A percentile compares a stretch with the other conserved stretches of the same genome.
phyloP scores from a whole-genome alignment of 1,140 invertebrate genomes.

The Varroa destructor region DNA sequence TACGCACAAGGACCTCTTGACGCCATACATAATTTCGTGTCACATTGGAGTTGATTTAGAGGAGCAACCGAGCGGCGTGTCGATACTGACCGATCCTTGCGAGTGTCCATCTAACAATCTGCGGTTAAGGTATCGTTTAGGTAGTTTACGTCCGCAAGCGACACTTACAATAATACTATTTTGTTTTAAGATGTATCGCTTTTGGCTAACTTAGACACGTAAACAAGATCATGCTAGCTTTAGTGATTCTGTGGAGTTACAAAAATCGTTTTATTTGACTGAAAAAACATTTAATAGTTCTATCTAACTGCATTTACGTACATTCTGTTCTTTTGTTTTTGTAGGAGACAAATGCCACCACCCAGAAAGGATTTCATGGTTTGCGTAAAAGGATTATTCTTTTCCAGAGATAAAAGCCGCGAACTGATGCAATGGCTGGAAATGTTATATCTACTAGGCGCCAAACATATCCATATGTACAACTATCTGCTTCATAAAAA shows the following conservation, averaged over 20 bases:
- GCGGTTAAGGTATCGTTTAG: neutral
- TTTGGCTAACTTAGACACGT: too few species aligned
- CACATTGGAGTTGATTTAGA: neutral
- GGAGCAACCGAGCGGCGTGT: neutral
- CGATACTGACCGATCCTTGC: conserved; percentile 9
- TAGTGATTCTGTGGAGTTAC: too few species aligned
- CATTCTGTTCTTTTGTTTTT: too few species aligned
- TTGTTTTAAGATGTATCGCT: too few species aligned
- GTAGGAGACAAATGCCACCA: neutral
- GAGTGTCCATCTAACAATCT: conserved; percentile 6
- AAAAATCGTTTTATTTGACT: too few species aligned
- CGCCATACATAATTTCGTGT: conserved; percentile 15
- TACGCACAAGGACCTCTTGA: neutral
- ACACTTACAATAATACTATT: too few species aligned
- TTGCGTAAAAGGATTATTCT: conserved; percentile 23
- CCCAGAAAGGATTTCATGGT: conserved; percentile 1
- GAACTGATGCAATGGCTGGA: conserved; percentile 5
- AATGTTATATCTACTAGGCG: conserved; percentile 4
- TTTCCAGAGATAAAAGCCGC: neutral
- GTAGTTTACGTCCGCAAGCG: neutral
- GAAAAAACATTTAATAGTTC: too few species aligned
- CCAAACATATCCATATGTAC: conserved; percentile 18
- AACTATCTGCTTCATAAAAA: conserved; percentile 11
- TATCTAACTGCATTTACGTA: too few species aligned
- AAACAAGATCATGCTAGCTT: too few species aligned